Evolutionary conservation across 2,113 vertebrate species (phyloP), one percentile per base, ranked within the genome.

Genomic region (Ictalurus punctatus): DNA sequence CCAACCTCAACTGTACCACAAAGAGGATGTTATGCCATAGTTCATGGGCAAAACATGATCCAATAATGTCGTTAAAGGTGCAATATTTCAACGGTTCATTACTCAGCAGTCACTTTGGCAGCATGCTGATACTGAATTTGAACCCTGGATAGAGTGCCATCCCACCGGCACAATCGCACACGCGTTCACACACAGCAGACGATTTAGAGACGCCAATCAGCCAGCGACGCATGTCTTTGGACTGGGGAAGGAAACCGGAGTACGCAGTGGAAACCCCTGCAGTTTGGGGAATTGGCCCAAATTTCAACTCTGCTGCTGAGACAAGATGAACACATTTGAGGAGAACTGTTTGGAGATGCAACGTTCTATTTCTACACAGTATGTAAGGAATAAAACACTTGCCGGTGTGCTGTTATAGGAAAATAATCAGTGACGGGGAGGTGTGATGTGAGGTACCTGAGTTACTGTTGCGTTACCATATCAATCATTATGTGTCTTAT

Each of bases 71-170:
- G n/a, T 52, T 52, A 52, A 14, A 6, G 25, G 23, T 48, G 1
- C 12, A 79, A 79, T 52, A 52, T 79, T 79, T 23, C 76, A 79
- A 6, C 44, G 52, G 76, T 79, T 52, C 76, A 79, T 79, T 79
- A 52, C 78, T 80, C 27, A 80, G 78, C 48, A 80, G 48, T 80
- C 78, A 54, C 27, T 54, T 54, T 27, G 21, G 74, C 74, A 78
- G 23, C 44, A 79, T 44, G 76, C 44, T 79, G 73, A 52, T 12
- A 48, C 10, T 27, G 44, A 52, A n/a, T 56, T 56, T 2, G 44
- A 44, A 44, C 44, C 44, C 44, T 6, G 44, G 44, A 6, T 44
- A 44, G 48, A 6, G 48, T 9, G 8, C 48, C 48, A 48, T 9
- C 48, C 48, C 48, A 48, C 7, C 48, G 7, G 7, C 48, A 48